These are phyloP conservation scores for Parapsyche elsis DNA, from an alignment of 1,140 invertebrate species.

Conservation along the genomic window DNA sequence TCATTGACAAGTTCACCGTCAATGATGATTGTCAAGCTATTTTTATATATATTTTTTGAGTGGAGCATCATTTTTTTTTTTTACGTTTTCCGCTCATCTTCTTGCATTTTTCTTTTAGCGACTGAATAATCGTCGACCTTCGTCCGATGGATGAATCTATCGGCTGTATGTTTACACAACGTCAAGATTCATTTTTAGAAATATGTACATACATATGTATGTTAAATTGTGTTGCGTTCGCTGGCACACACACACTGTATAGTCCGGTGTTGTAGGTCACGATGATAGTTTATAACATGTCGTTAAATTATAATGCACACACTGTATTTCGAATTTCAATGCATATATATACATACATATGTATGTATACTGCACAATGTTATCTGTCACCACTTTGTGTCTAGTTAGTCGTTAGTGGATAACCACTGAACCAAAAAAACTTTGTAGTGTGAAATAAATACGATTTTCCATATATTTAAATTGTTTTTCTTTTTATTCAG, in stretches of 20 bases:
- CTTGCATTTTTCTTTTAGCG: background rate
- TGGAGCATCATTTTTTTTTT: background rate
- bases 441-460: no score
- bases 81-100: background rate
- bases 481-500: no score
- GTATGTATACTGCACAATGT: no score
- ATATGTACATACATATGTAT: background rate
- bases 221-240: background rate
- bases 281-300: no score
- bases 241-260: background rate
- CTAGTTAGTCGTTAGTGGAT: no score
- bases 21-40: background rate
- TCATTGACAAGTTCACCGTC: background rate
- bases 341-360: no score
- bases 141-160: background rate
- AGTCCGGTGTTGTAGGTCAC: no score
- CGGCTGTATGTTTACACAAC: slow-evolving; percentile 12
- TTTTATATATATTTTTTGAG: background rate
- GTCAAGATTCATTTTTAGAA: slow-evolving; percentile 14
- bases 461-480: no score
- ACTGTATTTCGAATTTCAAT: no score
- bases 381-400: no score
- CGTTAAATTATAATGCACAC: no score
- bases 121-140: background rate
- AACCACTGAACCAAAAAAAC: no score